These are phyloP conservation scores for Misgurnus anguillicaudatus DNA, from an alignment of 2,113 vertebrate species.

Conservation along the genomic window DNA sequence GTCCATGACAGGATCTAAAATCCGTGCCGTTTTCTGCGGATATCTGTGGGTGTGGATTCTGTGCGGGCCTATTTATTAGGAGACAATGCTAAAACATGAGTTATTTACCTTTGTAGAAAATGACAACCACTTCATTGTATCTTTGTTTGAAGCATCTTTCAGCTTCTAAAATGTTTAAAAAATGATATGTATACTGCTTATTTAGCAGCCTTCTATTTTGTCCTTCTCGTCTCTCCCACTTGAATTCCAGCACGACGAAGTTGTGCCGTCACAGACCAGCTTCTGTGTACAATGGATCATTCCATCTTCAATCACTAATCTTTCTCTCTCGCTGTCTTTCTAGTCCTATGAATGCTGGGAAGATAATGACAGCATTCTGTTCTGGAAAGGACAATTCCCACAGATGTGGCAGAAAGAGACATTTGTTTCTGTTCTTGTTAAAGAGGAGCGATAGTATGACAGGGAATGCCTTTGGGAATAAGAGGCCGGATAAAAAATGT, in stretches of 20 bases:
- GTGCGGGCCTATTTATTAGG: too few relatives aligned
- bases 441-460: conserved; percentile 11
- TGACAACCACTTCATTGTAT: too few relatives aligned
- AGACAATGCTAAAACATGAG: too few relatives aligned
- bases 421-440: conserved; percentile 60
- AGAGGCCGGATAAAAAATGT: conserved; percentile 20
- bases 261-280: conserved; percentile 40
- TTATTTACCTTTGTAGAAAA: too few relatives aligned
- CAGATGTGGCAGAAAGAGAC: conserved; percentile 70
- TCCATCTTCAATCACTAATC: conserved; percentile 68
- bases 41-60: too few relatives aligned
- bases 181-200: conserved; percentile 40
- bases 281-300: conserved; percentile 52
- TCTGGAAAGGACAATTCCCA: conserved; percentile 72
- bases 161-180: not conserved
- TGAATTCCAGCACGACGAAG: conserved; percentile 57
- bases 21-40: too few relatives aligned
- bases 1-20: too few relatives aligned
- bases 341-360: conserved; percentile 55
- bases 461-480: conserved; percentile 20
- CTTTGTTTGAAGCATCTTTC: too few relatives aligned
- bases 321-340: conserved; percentile 64
- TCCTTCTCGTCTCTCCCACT: conserved; percentile 56
- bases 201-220: conserved; percentile 53
- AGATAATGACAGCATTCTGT: conserved; percentile 77